Evolutionary conservation across 2,797 vertebrate species (phyloP).

Genomic region (Paramormyrops hopkinsi): DNA sequence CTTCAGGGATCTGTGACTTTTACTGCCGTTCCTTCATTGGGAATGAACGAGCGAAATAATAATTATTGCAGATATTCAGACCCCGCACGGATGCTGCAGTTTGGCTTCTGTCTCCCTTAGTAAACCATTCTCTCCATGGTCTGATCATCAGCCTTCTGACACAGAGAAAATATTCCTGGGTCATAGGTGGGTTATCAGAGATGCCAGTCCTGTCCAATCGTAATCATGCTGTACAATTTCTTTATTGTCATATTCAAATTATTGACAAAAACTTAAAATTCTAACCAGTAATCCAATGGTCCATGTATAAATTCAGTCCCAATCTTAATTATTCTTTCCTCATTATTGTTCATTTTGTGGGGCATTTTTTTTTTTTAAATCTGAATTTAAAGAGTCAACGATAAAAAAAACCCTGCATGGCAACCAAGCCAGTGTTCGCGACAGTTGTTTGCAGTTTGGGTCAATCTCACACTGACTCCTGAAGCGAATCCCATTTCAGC

Average conservation of each 20-base stretch:
- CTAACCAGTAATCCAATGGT: not conserved
- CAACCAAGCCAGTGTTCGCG: not conserved
- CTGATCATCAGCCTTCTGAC: not conserved
- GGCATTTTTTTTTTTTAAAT: not conserved
- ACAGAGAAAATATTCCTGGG: not conserved
- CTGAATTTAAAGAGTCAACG: not conserved
- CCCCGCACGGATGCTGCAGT: not conserved
- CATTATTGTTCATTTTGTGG: not conserved
- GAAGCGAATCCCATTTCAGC: conserved; percentile 1
- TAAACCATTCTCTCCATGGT: not conserved
- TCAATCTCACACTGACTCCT: not conserved
- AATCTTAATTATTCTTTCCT: not conserved
- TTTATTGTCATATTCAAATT: not conserved
- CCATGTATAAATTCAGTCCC: not conserved
- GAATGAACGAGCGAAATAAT: conserved; percentile 34
- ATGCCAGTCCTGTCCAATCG: not conserved
- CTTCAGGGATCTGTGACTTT: conserved; percentile 33
- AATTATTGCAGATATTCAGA: conserved; percentile 34
- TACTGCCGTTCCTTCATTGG: conserved; percentile 37
- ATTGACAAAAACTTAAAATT: not conserved
- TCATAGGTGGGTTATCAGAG: not conserved
- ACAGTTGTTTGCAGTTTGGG: not conserved
- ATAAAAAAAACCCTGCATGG: not conserved
- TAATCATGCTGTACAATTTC: not conserved
- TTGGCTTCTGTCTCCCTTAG: not conserved